Evolutionary conservation across 2,888 invertebrate genomes (phyloP), one percentile per base, ranked within the genome.

Genomic region (Tiliacea aurago): DNA sequence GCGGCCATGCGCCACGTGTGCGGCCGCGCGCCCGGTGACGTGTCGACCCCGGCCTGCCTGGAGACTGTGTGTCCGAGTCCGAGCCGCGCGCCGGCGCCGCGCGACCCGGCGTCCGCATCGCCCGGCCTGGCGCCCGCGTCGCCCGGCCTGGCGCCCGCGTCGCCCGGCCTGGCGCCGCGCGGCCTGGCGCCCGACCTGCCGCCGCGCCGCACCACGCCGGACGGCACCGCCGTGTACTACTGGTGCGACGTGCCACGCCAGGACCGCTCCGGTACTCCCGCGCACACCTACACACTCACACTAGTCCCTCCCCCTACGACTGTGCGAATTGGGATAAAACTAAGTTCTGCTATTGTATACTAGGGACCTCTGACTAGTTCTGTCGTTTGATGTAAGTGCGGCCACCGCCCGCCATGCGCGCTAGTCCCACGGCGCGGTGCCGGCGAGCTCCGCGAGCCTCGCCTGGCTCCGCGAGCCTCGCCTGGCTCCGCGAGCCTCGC

Each of bases 201-300:
- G 83, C 98, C 98, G 76, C 98, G 97, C 91, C 97, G 98, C 83
- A 97, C 97, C 88, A 98, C 98, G 73, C 97, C 98, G 45, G 98
- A 98, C 95, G 98, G 98, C 88, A 98, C 98, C 80, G 97, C 97
- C 91, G 97, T 98, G 91, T 98, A 98, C 97, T 98, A 98, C 96
- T 98, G 98, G 98, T 98, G 98, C 96, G 98, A 98, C 96, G 94
- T 98, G 94, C 97, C 98, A 87, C 97, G 96, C 89, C 96, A 95
- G 87, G 91, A 94, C 69, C 71, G 92, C 72, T 93, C 96, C 95
- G 97, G 97, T 97, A 95, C 92, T 70, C 28, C 62, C 28, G 51
- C 70, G 33, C 41, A 61, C 65, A 18, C 62, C 61, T 15, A 72
- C 62, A 47, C 74, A 43, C 68, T 28, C 43, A 41, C 76, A 43